Evolutionary conservation across 2,797 vertebrate species (phyloP).

Genomic region (Arrhamphus sclerolepis): DNA sequence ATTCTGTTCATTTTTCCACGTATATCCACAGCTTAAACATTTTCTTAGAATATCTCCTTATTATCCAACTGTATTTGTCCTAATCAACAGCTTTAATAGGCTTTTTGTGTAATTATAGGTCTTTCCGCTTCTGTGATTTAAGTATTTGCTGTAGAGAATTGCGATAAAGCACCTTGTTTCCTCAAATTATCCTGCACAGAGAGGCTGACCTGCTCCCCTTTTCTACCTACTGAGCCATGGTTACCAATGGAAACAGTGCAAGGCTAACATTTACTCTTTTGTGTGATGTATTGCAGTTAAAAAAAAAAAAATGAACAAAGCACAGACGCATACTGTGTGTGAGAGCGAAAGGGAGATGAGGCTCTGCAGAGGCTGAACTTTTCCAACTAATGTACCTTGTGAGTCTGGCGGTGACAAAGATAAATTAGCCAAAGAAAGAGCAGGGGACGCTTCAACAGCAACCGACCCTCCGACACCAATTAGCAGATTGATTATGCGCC

Average conservation of each 20-base stretch:
- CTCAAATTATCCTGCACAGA: conserved; percentile 58
- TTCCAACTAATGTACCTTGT: conserved; percentile 72
- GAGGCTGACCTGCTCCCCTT: conserved; percentile 65
- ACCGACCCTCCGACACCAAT: conserved; percentile 81
- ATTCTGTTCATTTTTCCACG: conserved; percentile 10
- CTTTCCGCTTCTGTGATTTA: conserved; percentile 28
- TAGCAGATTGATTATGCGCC: conserved; percentile 83
- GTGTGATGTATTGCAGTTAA: conserved; percentile 74
- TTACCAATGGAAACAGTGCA: conserved; percentile 80
- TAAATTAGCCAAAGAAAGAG: conserved; percentile 82
- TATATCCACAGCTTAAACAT: conserved; percentile 1
- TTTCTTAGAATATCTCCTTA: conserved; percentile 24
- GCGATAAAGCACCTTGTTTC: conserved; percentile 66
- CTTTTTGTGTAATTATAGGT: conserved; percentile 44
- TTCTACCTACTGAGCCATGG: conserved; percentile 66
- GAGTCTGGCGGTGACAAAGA: conserved; percentile 76
- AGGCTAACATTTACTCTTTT: conserved; percentile 78
- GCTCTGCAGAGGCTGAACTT: conserved; percentile 66
- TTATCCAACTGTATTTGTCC: conserved; percentile 30
- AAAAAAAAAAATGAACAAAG: conserved; percentile 68
- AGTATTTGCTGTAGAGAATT: conserved; percentile 53
- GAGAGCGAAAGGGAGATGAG: conserved; percentile 36
- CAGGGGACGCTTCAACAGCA: conserved; percentile 76
- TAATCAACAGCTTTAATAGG: conserved; percentile 35
- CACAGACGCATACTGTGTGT: conserved; percentile 51